Conservation (phyloP, 92 coral and sea anemone species). For the Muricea muricata region DNA sequence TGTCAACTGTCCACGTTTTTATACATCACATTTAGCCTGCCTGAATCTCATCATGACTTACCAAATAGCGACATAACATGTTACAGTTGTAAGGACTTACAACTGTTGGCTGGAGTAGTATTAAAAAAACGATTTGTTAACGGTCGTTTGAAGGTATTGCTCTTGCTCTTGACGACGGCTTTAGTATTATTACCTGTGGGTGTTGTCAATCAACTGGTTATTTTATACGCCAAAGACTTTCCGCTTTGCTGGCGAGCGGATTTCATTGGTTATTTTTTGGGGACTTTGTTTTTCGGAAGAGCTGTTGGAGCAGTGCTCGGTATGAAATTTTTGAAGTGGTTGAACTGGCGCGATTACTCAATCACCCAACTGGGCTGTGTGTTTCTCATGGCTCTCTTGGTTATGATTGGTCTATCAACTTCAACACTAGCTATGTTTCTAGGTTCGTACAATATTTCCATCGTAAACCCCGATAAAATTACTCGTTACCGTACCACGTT, state of each 20-base stretch:
- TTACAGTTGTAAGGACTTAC: constrained; percentile 60
- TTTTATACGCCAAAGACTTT: constrained; percentile 73
- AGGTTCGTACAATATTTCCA: too few species aligned
- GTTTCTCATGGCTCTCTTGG: constrained; percentile 71
- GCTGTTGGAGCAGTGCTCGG: constrained; percentile 90
- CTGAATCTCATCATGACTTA: constrained; percentile 75
- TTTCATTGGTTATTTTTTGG: constrained; percentile 80
- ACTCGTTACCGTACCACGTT: too few species aligned
- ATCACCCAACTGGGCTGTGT: constrained; percentile 78
- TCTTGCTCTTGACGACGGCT: constrained; percentile 61
- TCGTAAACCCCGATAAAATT: too few species aligned
- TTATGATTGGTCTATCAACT: constrained; percentile 86
- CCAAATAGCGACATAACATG: constrained; percentile 30
- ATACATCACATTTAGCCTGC: constrained; percentile 72
- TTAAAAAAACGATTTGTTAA: constrained; percentile 51
- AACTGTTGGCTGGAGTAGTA: constrained; percentile 71
- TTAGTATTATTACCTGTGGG: constrained; percentile 65
- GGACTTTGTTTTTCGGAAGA: constrained; percentile 69
- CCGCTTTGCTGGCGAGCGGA: constrained; percentile 88
- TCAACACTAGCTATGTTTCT: constrained; percentile 81
- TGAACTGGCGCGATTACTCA: constrained; percentile 73
- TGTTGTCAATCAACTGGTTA: constrained; percentile 70
- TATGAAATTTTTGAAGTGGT: constrained; percentile 71
- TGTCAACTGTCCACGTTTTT: constrained; percentile 68
- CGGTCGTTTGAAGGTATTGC: constrained; percentile 77